These are phyloP conservation scores for Odontamblyopus lacepedii DNA, from an alignment of 2,797 vertebrate genomes.

Conservation along the genomic window DNA sequence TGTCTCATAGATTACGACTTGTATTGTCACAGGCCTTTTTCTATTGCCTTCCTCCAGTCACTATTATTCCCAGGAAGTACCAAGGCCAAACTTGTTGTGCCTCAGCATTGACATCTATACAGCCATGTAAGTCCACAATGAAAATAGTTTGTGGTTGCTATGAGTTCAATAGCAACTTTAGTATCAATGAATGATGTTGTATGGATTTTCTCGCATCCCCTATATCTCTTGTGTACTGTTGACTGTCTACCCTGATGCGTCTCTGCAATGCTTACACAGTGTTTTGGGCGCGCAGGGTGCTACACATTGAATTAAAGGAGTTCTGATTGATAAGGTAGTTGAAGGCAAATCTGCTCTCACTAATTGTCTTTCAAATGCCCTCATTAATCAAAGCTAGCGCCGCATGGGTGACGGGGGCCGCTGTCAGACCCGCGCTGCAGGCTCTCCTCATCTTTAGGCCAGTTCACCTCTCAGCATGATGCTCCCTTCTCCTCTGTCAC, in stretches of 20 bases:
- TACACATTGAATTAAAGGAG: constrained; percentile 86
- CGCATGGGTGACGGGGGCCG: constrained; percentile 80
- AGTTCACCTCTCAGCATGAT: constrained; percentile 88
- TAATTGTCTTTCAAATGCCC: constrained; percentile 99
- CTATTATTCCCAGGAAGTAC: not conserved
- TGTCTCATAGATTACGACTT: not conserved
- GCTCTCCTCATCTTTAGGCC: constrained; percentile 71
- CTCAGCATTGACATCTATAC: not conserved
- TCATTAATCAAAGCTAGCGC: constrained; percentile 93
- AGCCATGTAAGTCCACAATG: constrained; percentile 1
- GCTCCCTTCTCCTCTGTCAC: constrained; percentile 79
- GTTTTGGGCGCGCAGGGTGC: constrained; percentile 74
- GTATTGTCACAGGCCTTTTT: not conserved
- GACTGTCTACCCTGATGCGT: constrained; percentile 61
- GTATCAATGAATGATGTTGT: constrained; percentile 21
- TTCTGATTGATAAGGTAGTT: constrained; percentile 94
- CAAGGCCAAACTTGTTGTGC: constrained; percentile 3
- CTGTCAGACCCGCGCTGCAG: constrained; percentile 84
- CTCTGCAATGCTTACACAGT: constrained; percentile 74
- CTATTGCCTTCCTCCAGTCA: not conserved
- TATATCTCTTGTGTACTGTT: constrained; percentile 46
- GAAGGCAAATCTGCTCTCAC: constrained; percentile 93
- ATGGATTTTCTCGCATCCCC: constrained; percentile 43
- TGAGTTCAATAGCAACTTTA: constrained; percentile 32
- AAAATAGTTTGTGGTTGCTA: constrained; percentile 9